A percentile compares a stretch with the other conserved stretches of the same genome.
These are phyloP conservation scores for Spodoptera litura DNA, from an alignment of 1,140 invertebrate genomes.

Conservation along the genomic window DNA sequence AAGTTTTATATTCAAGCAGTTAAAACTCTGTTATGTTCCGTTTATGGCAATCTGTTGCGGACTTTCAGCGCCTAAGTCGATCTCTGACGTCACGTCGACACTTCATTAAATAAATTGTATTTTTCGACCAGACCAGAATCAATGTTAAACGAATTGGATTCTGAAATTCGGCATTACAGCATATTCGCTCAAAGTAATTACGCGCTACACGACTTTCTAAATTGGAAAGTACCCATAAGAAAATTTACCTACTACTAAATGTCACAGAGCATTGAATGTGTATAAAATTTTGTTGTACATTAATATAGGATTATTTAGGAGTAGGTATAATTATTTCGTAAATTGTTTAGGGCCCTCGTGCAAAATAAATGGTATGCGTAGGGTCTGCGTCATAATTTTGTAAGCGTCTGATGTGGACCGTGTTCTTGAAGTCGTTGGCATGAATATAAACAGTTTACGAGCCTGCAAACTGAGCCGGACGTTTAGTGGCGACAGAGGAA, in stretches of 20 bases:
- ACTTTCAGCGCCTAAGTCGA: not conserved
- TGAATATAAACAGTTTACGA: constrained; percentile 29
- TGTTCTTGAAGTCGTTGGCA: constrained; percentile 7
- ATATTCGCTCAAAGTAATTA: constrained; percentile 25
- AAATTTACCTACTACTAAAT: constrained; percentile 8
- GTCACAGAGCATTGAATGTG: not conserved
- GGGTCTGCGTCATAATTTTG: not conserved
- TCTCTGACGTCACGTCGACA: not conserved
- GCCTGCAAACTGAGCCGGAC: not conserved
- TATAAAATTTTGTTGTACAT: no score
- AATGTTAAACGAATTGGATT: constrained; percentile 1
- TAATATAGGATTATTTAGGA: no score
- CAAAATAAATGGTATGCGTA: not conserved
- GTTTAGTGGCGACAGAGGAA: constrained; percentile 25
- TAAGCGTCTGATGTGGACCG: not conserved
- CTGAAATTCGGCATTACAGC: not conserved
- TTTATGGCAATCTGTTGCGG: not conserved
- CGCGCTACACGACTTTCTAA: constrained; percentile 28
- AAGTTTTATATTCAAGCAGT: not conserved
- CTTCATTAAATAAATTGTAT: constrained; percentile 9
- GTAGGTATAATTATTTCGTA: not conserved
- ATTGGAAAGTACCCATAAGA: constrained; percentile 13
- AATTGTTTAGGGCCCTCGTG: not conserved
- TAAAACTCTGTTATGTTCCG: not conserved
- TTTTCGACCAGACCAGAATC: not conserved